Base-by-base conservation (phyloP, 2,113 vertebrate species). In the Hydropotes inermis region DNA sequence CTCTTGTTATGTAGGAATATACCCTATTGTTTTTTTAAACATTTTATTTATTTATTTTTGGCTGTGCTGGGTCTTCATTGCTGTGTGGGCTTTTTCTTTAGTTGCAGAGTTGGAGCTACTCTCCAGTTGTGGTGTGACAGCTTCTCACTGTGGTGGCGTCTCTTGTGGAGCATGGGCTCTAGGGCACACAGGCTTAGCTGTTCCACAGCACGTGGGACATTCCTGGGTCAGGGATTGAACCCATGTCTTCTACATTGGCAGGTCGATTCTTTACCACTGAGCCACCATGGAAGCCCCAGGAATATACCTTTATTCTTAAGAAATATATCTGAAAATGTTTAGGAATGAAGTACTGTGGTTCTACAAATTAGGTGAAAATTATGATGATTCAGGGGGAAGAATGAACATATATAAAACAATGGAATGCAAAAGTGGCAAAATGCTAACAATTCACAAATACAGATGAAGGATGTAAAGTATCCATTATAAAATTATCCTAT, bases 371-470 rank as follows among this genome's bases (percentile, higher is more conserved):
- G 4, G 47, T 85, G 79, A 39, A 88, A 96, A 54, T 43, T 87
- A 81, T 33, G 7, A 84, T 64, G 61, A 87, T 45, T 89, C 2
- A n/a, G 16, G 17, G 83, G 11, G 13, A 43, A 50, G 81, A 57
- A 55, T 25, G 45, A 64, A 67, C 27, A 87, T 17, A 67, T 3
- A 50, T n/a, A 84, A 64, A 91, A 30, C n/a, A 64, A 55, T 82
- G 47, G 39, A 79, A 94, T 94, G 16, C 47, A 54, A 30, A 94
- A 94, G 50, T 30, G n/a, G 14, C 92, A 89, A 95, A 95, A 85
- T 81, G 25, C 84, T 84, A 64, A 90, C 33, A 74, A 50, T 12
- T 47, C 13, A 10, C 45, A 82, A 55, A 91, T 70, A 89, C 0
- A 83, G 83, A 94, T 17, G 9, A 92, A 78, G 7, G 19, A 4